phyloP scores from a whole-genome alignment of 1,140 invertebrate genomes.

The Tetragnatha versicolor region DNA sequence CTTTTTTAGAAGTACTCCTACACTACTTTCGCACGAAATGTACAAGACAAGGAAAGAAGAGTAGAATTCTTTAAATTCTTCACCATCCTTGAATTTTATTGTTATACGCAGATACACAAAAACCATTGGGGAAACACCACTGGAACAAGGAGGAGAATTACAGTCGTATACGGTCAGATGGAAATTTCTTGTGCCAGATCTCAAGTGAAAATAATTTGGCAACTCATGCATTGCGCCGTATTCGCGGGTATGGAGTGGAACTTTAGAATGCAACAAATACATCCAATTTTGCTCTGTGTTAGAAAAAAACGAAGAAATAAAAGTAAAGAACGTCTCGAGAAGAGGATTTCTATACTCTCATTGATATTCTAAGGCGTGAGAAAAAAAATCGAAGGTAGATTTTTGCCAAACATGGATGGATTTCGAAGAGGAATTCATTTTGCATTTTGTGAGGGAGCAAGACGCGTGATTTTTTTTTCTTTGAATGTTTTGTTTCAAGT shows the following conservation, averaged over 20 bases:
- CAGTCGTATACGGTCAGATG: neutral
- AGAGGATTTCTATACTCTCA: too few species aligned
- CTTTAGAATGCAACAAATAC: slow-evolving; percentile 9
- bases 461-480: neutral
- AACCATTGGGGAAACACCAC: too few species aligned
- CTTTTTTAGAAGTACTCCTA: too few species aligned
- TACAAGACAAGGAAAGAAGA: too few species aligned
- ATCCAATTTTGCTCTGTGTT: slow-evolving; percentile 3
- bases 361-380: slow-evolving; percentile 3
- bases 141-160: neutral
- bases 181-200: neutral
- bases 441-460: too few species aligned
- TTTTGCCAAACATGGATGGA: slow-evolving; percentile 5
- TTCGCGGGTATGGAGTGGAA: neutral
- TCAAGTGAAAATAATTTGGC: slow-evolving; percentile 1
- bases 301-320: slow-evolving; percentile 1
- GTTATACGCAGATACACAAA: too few species aligned
- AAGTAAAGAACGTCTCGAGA: neutral
- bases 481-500: neutral
- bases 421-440: slow-evolving; percentile 1
- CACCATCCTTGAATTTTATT: too few species aligned
- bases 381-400: neutral
- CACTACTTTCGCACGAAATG: too few species aligned
- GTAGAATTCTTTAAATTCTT: too few species aligned
- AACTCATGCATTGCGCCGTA: slow-evolving; percentile 3